phyloP scores from a whole-genome alignment of 2,113 vertebrate genomes.

The Oreochromis niloticus region DNA sequence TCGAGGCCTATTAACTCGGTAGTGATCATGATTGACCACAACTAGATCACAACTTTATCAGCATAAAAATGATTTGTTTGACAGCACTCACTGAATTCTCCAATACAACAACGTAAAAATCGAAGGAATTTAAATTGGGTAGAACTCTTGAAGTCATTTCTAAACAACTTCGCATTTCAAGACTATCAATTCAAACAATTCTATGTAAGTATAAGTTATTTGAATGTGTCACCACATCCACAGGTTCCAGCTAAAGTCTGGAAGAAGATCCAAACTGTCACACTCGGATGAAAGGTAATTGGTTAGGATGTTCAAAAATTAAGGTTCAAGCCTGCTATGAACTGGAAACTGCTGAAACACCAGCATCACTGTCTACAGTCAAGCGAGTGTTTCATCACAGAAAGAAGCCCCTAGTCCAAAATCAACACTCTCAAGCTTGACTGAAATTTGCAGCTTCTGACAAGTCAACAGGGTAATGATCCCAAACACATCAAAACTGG shows the following conservation, averaged over 20 bases:
- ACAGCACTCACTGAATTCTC: neutral
- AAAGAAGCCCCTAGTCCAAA: neutral
- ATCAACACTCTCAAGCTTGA: neutral
- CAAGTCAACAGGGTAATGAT: neutral
- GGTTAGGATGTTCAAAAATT: neutral
- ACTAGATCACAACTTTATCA: neutral
- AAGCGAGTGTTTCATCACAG: neutral
- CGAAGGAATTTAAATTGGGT: neutral
- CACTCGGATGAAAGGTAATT: neutral
- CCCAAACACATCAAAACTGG: neutral
- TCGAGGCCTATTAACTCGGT: neutral
- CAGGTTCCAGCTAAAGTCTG: neutral
- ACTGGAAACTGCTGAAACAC: neutral
- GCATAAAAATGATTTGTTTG: neutral
- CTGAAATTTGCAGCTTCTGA: neutral
- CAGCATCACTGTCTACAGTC: neutral
- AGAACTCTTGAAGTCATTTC: neutral
- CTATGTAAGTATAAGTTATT: neutral
- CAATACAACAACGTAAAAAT: neutral
- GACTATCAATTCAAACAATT: neutral
- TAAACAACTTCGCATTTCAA: neutral
- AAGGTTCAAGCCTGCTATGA: neutral
- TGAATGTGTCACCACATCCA: neutral
- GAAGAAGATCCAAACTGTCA: neutral
- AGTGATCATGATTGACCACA: neutral